A percentile compares a stretch with the other conserved stretches of the same genome.
These are phyloP conservation scores for Hippocampus kuda DNA, from an alignment of 2,797 vertebrate genomes.

Conservation along the genomic window DNA sequence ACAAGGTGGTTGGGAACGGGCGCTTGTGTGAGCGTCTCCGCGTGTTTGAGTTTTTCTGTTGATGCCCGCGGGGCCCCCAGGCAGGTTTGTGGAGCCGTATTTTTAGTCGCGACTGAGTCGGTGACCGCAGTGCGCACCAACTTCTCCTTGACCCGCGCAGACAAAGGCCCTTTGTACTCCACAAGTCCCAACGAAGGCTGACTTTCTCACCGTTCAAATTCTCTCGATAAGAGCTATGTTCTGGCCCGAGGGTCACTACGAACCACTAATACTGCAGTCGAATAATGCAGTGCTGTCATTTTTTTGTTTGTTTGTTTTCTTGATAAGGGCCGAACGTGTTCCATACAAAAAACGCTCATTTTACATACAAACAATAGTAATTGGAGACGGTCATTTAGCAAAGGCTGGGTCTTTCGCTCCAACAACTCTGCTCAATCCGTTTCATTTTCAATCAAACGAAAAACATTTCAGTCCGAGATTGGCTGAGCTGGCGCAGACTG, in stretches of 20 bases:
- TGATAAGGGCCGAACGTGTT: too few relatives aligned
- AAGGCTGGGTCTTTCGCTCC: background rate
- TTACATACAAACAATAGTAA: background rate
- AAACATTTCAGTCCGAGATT: constrained; percentile 39
- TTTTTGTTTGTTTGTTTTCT: too few relatives aligned
- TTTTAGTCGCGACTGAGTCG: constrained; percentile 41
- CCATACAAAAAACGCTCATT: background rate
- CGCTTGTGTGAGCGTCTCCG: background rate
- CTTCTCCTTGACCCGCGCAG: constrained; percentile 41
- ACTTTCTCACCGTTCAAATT: constrained; percentile 3
- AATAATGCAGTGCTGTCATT: background rate
- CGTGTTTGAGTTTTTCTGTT: constrained; percentile 9
- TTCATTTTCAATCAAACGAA: constrained; percentile 58
- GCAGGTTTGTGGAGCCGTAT: constrained; percentile 46
- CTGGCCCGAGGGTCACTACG: too few relatives aligned
- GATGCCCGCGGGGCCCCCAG: constrained; percentile 22
- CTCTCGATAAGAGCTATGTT: background rate
- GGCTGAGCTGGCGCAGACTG: constrained; percentile 44
- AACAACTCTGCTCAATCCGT: constrained; percentile 17
- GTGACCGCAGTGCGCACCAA: constrained; percentile 25
- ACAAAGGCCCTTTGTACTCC: constrained; percentile 26
- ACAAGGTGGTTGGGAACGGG: constrained; percentile 22
- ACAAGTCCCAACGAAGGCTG: constrained; percentile 8
- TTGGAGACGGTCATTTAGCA: background rate
- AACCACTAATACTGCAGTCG: background rate